Evolutionary conservation across 2,797 vertebrate species (phyloP).

Genomic region (Tinamus major): DNA sequence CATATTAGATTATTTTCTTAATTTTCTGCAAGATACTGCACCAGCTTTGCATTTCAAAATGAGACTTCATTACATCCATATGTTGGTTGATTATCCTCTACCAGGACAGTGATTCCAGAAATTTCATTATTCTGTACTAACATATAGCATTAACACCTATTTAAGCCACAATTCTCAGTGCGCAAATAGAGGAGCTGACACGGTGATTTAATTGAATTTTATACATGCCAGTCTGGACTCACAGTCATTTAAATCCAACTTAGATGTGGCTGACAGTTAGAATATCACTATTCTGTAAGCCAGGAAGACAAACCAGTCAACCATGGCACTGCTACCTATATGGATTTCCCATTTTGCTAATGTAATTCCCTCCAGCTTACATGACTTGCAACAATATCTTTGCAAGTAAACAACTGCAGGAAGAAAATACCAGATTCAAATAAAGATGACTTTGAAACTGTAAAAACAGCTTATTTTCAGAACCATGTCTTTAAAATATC

Average conservation of each 20-base stretch:
- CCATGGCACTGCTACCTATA: not conserved
- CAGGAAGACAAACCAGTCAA: conserved; percentile 45
- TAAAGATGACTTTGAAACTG: not conserved
- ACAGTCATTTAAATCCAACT: conserved; percentile 48
- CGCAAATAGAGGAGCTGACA: conserved; percentile 31
- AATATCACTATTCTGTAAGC: not conserved
- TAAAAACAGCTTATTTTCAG: not conserved
- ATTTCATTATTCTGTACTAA: conserved; percentile 57
- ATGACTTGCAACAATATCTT: not conserved
- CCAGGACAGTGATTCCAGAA: conserved; percentile 32
- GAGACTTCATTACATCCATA: conserved; percentile 67
- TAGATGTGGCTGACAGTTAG: conserved; percentile 38
- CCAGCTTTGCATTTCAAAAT: conserved; percentile 67
- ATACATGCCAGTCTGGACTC: conserved; percentile 12
- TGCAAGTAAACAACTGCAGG: not conserved
- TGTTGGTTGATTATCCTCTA: conserved; percentile 59
- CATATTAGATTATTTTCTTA: conserved; percentile 58
- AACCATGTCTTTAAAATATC: not conserved
- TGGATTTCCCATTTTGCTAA: conserved; percentile 16
- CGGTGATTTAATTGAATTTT: conserved; percentile 57
- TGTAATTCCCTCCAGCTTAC: not conserved
- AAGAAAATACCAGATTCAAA: not conserved
- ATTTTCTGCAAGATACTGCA: conserved; percentile 65
- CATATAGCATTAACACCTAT: conserved; percentile 8
- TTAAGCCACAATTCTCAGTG: conserved; percentile 18